phyloP scores from a whole-genome alignment of 1,140 invertebrate genomes.

The Ditylenchus dipsaci region DNA sequence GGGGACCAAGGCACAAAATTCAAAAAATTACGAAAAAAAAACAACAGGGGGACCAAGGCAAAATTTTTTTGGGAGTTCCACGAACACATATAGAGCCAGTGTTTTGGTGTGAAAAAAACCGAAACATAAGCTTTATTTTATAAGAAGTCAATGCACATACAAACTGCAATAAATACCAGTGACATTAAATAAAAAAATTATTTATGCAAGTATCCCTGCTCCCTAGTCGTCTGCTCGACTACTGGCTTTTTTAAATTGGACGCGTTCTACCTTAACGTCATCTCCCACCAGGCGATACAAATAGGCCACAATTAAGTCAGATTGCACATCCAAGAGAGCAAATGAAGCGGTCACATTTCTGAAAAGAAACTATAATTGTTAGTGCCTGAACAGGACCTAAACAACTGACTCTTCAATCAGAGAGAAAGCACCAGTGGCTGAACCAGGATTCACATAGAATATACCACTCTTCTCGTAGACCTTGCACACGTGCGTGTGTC shows the following conservation, averaged over 20 bases:
- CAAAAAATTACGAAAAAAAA: too few relatives aligned
- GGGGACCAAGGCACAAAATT: too few relatives aligned
- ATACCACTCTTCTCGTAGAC: slow-evolving; percentile 96
- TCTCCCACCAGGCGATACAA: slow-evolving; percentile 94
- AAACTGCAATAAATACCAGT: too few relatives aligned
- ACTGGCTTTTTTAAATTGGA: slow-evolving; percentile 68
- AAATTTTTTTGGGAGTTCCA: too few relatives aligned
- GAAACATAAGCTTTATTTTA: too few relatives aligned
- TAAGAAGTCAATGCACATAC: too few relatives aligned
- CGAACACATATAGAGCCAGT: too few relatives aligned
- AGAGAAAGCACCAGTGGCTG: slow-evolving; percentile 87
- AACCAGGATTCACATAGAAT: slow-evolving; percentile 98
- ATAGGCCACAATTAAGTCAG: slow-evolving; percentile 92
- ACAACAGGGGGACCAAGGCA: too few relatives aligned
- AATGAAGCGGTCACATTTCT: slow-evolving; percentile 89
- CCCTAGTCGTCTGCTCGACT: slow-evolving; percentile 8
- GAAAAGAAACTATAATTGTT: slow-evolving; percentile 57
- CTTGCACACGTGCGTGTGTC: slow-evolving; percentile 97
- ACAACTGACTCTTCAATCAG: slow-evolving; percentile 32
- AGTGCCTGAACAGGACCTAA: neutral
- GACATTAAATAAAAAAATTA: too few relatives aligned
- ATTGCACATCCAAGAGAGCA: slow-evolving; percentile 97
- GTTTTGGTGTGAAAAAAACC: too few relatives aligned
- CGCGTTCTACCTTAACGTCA: slow-evolving; percentile 97
- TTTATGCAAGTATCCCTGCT: slow-evolving; percentile 4